Evolutionary conservation across 2,113 vertebrate genomes (phyloP), one percentile per base, ranked within the genome.

Genomic region (Lepisosteus osseus): DNA sequence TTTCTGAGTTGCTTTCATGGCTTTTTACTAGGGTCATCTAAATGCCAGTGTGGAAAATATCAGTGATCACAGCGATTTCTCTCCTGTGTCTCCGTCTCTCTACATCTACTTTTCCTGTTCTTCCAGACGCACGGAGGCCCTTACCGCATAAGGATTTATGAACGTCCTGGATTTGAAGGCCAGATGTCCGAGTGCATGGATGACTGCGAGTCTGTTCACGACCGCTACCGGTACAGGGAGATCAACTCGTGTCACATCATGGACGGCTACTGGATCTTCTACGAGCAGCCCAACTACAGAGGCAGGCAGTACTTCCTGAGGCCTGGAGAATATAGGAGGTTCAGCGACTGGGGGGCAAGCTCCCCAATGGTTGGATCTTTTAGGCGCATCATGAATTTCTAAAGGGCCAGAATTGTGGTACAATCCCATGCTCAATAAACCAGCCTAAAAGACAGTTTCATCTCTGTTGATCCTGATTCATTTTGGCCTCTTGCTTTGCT

Each of bases 261-360:
- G 1, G 73, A 81, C 1, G 84, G 85, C 1, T 72, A 78, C 59
- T 86, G 86, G 85, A 65, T 81, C 55, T 84, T 86, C 72, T 87
- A 68, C 40, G 83, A 86, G 54, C 80, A 86, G 12, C 82, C 86
- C 62, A 83, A 85, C 79, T 86, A 76, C 75, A 74, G 76, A 0
- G 85, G 86, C 7, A 79, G 82, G 2, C 85, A 88, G 82, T 86
- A 84, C 69, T 79, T 86, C 70, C 72, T 88, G 73, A 84, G 85
- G 79, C 82, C 75, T 70, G 83, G 85, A 0, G 85, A 84, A 11
- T 88, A 82, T 70, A 71, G 17, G 1, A 66, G 79, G 56, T 75
- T 66, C 70, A 76, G 71, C 0, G 75, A 78, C 65, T 88, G 86
- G 86, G 82, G 82, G 6, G 80, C 81, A 12, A 68, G 47, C 59